A percentile compares a stretch with the other conserved stretches of the same genome.
Conservation (phyloP, 2,113 vertebrate genomes). For the Lophotis ruficrista region DNA sequence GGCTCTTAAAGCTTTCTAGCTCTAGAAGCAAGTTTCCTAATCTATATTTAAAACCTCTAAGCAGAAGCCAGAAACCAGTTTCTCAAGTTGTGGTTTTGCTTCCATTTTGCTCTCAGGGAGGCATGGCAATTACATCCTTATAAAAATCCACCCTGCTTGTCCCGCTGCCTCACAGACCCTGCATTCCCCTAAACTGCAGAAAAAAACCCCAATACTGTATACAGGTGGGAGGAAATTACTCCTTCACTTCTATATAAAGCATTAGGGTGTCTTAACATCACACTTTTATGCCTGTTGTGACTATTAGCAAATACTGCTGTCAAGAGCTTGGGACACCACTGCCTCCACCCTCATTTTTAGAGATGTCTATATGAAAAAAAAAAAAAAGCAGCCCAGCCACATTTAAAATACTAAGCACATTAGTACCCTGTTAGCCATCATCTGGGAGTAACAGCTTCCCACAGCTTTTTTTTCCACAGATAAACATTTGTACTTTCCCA, state of each 20-base stretch:
- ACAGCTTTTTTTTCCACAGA: background rate
- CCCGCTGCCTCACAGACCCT: background rate
- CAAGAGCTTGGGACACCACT: background rate
- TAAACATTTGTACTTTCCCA: background rate
- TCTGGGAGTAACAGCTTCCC: background rate
- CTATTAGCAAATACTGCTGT: background rate
- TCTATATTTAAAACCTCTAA: background rate
- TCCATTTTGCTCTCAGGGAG: background rate
- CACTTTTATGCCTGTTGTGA: background rate
- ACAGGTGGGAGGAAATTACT: background rate
- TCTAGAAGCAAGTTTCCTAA: background rate
- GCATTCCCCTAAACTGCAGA: background rate
- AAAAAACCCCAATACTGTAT: background rate
- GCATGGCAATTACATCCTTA: background rate
- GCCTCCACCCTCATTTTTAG: background rate
- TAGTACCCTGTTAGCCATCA: background rate
- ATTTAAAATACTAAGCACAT: background rate
- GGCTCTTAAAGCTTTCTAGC: background rate
- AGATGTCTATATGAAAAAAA: background rate
- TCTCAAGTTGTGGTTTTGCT: background rate
- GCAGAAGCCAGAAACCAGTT: background rate
- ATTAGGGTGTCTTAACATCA: background rate
- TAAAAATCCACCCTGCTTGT: background rate
- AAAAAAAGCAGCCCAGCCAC: background rate
- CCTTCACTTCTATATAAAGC: background rate